phyloP scores from a whole-genome alignment of 2,888 invertebrate species.

The Sarcophaga subvicina region DNA sequence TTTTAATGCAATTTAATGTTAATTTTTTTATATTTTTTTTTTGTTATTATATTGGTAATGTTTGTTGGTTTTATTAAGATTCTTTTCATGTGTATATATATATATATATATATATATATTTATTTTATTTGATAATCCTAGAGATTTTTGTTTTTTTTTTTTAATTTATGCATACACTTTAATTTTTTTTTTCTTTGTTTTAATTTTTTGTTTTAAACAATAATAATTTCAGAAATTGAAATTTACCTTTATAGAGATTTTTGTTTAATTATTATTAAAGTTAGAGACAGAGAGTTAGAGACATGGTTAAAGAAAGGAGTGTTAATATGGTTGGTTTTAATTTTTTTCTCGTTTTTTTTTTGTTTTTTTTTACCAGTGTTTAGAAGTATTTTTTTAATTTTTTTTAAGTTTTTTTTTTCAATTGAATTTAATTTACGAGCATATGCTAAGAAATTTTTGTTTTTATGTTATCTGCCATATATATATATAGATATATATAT shows the following conservation, averaged over 20 bases:
- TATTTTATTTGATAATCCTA: conserved; percentile 69
- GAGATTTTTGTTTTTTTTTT: conserved; percentile 57
- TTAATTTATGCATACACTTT: conserved; percentile 63
- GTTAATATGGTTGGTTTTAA: conserved; percentile 16
- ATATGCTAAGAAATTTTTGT: conserved; percentile 57
- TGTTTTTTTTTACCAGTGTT: background rate
- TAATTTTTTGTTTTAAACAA: conserved; percentile 45
- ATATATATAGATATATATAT: conserved; percentile 54
- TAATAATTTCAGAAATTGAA: conserved; percentile 65
- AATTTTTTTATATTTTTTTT: conserved; percentile 36
- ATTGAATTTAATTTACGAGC: conserved; percentile 70
- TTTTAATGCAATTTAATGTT: conserved; percentile 66
- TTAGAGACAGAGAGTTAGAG: conserved; percentile 48
- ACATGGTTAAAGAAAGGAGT: conserved; percentile 39
- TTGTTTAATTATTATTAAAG: conserved; percentile 52
- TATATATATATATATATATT: background rate
- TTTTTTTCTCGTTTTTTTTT: conserved; percentile 58
- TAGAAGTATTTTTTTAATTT: background rate
- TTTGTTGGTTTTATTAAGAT: conserved; percentile 35
- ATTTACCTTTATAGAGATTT: conserved; percentile 65
- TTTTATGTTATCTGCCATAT: conserved; percentile 26
- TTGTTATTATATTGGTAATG: conserved; percentile 61
- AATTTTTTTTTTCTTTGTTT: conserved; percentile 32
- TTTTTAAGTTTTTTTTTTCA: conserved; percentile 68
- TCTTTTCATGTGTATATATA: background rate